Evolutionary conservation across 23 tunicate genomes (phyloP).

Genomic region (Botrylloides violaceus): DNA sequence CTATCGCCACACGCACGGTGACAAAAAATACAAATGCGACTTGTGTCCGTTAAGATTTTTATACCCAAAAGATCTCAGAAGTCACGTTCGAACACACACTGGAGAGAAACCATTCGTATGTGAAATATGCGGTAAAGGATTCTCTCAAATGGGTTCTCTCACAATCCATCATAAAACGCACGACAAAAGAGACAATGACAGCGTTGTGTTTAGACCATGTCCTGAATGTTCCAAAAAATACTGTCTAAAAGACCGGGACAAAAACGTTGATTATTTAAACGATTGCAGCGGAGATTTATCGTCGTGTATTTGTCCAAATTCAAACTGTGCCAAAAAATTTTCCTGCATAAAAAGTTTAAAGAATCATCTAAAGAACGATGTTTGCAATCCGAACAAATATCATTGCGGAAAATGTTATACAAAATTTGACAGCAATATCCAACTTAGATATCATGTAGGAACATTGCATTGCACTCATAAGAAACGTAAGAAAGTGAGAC

Average conservation of each 20-base stretch:
- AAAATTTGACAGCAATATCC: constrained; percentile 4
- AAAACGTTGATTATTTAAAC: background rate
- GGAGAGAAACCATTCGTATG: constrained; percentile 26
- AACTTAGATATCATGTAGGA: constrained; percentile 7
- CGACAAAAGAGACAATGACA: background rate
- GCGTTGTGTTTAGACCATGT: background rate
- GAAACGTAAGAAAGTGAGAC: background rate
- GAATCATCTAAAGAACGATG: constrained; percentile 12
- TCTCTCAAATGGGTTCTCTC: constrained; percentile 16
- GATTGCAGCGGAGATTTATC: background rate
- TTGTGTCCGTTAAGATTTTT: constrained; percentile 17
- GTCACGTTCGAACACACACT: constrained; percentile 15
- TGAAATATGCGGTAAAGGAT: constrained; percentile 20
- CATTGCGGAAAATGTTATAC: constrained; percentile 2
- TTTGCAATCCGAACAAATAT: constrained; percentile 16
- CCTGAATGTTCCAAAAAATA: constrained; percentile 10
- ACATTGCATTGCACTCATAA: constrained; percentile 14
- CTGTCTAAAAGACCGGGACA: constrained; percentile 5
- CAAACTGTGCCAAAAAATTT: constrained; percentile 20
- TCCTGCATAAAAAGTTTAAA: constrained; percentile 2
- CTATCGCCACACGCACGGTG: constrained; percentile 19
- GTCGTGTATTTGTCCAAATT: constrained; percentile 14
- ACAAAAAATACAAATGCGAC: constrained; percentile 17
- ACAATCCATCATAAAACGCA: constrained; percentile 10
- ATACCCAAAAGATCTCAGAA: constrained; percentile 19